Evolutionary conservation across 2,888 invertebrate species (phyloP), one percentile per base, ranked within the genome.

Genomic region (Scrobipalpa costella): DNA sequence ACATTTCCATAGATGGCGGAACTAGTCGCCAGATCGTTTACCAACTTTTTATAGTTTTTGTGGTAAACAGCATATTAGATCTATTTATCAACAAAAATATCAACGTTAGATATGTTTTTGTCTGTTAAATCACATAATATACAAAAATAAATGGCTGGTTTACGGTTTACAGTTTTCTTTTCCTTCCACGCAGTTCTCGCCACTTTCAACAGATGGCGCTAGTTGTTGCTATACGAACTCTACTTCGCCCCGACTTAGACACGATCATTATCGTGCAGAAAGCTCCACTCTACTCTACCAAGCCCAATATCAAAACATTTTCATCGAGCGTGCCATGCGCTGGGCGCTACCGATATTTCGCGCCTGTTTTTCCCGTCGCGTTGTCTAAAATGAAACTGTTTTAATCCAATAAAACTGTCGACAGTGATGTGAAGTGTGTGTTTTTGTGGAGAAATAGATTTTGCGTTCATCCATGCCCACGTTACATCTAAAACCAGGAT

Each of bases 401-500:
- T 73, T 69, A 68, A 65, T 69, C 67, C 67, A 63, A 68, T 67
- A 67, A n/a, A 72, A 72, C 79, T 21, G 55, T 15, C 15, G 6
- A 2, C 15, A 55, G 84, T 86, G 80, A 77, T 80, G 86, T 88
- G 84, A 70, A 81, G 84, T 86, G 81, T 66, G 49, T 64, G 71
- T 71, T 34, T 55, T n/a, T 55, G 55, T 13, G 33, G 1, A 21
- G 13, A 63, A 60, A 66, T 61, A 65, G 66, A 71, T 67, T 21
- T 57, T 9, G 72, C 70, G 68, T 61, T 68, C 71, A 83, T 78
- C 77, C 77, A 92, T 92, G 92, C 92, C 92, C 75, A 85, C 91
- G 66, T 71, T 92, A 86, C 88, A 92, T 68, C 82, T 92, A 70
- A 91, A 91, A 75, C 88, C 91, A 68, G 90, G 91, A 81, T 81